Percentiles rank a stretch among this genome's conserved stretches.
These are phyloP conservation scores for Calyptommatus sinebrachiatus DNA, from an alignment of 2,113 vertebrate species.

Conservation along the genomic window DNA sequence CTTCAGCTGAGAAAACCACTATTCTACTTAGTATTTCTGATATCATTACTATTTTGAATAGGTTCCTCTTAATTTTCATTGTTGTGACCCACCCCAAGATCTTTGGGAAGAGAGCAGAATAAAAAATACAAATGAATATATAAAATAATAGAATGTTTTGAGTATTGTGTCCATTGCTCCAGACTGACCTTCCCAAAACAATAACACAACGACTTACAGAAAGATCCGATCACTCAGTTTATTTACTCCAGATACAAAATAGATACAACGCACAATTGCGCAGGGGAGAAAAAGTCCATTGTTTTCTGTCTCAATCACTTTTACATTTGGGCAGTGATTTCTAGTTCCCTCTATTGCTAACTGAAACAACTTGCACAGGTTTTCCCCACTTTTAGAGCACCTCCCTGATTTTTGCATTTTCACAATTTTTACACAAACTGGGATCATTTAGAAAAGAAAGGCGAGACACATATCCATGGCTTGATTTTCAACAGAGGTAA, in stretches of 20 bases:
- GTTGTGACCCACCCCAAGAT: too few relatives aligned
- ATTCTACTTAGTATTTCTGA: too few relatives aligned
- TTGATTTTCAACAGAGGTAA: background rate
- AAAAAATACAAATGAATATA: slow-evolving; percentile 16
- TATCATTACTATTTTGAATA: too few relatives aligned
- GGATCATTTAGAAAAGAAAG: background rate
- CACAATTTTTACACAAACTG: background rate
- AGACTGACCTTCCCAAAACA: too few relatives aligned
- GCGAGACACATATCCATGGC: background rate
- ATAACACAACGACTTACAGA: too few relatives aligned
- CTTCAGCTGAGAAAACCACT: too few relatives aligned
- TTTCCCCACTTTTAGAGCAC: background rate
- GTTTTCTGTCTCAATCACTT: background rate
- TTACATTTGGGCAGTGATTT: slow-evolving; percentile 34
- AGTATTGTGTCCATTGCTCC: too few relatives aligned
- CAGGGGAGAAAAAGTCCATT: background rate
- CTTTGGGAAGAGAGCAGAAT: background rate
- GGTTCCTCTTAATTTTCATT: too few relatives aligned
- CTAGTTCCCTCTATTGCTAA: slow-evolving; percentile 29
- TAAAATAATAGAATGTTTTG: too few relatives aligned
- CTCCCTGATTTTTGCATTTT: background rate
- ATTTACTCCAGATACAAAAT: slow-evolving; percentile 14
- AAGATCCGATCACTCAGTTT: background rate
- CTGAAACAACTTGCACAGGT: background rate
- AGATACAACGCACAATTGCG: slow-evolving; percentile 30